Evolutionary conservation across 2,888 invertebrate species (phyloP).

Genomic region (Antheraea assamensis): DNA sequence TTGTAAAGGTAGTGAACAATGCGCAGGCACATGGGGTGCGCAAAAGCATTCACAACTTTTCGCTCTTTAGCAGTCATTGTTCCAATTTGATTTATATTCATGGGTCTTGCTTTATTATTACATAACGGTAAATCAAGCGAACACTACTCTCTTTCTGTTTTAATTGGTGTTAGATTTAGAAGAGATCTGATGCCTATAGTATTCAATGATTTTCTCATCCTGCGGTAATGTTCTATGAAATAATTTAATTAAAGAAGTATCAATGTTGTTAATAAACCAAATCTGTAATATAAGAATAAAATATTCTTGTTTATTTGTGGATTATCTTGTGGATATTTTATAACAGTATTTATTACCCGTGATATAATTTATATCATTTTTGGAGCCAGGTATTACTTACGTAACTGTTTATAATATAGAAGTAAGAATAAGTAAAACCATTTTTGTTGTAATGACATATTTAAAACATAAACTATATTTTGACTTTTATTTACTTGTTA

Average conservation of each 20-base stretch:
- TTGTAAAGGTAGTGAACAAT: conserved; percentile 60
- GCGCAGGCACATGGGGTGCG: conserved; percentile 65
- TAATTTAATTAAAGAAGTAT: neutral
- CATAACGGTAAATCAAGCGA: conserved; percentile 72
- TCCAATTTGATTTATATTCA: conserved; percentile 82
- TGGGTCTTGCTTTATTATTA: conserved; percentile 74
- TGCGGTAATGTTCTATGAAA: neutral
- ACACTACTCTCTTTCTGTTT: conserved; percentile 52
- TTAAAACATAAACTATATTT: too few species aligned
- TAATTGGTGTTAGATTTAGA: conserved; percentile 38
- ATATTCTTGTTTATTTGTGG: too few species aligned
- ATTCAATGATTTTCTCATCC: neutral
- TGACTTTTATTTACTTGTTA: neutral
- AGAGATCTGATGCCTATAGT: neutral
- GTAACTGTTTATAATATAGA: neutral
- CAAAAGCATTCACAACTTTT: conserved; percentile 77
- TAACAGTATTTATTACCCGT: neutral
- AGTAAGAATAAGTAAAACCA: neutral
- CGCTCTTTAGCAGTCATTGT: conserved; percentile 79
- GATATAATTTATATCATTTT: neutral
- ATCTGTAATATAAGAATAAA: too few species aligned
- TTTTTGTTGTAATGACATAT: too few species aligned
- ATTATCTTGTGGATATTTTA: neutral
- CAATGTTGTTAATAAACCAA: too few species aligned
- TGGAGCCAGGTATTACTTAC: neutral